phyloP scores from a whole-genome alignment of 1,140 invertebrate genomes.

The Hylyphantes graminicola region DNA sequence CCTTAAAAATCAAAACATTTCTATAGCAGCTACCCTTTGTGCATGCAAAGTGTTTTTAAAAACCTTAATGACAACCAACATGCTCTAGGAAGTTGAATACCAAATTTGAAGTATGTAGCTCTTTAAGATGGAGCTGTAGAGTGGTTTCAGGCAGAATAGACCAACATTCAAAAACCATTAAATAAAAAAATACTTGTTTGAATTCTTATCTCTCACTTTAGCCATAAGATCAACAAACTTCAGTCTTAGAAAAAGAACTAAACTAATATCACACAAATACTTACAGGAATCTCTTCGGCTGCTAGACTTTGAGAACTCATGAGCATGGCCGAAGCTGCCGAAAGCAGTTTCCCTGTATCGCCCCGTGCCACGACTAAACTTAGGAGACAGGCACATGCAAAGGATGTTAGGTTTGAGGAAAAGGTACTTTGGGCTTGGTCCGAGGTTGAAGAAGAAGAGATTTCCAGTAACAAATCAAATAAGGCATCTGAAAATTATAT shows the following conservation, averaged over 20 bases:
- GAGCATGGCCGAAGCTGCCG: constrained; percentile 85
- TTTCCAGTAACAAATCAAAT: constrained; percentile 81
- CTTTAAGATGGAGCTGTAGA: no score
- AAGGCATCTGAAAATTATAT: constrained; percentile 74
- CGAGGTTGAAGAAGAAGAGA: constrained; percentile 70
- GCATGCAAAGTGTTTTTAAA: no score
- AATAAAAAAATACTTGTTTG: no score
- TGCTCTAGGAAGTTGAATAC: no score
- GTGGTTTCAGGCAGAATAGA: no score
- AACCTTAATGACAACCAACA: no score
- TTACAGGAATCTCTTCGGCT: constrained; percentile 59
- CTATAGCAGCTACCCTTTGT: no score
- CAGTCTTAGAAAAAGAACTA: neutral
- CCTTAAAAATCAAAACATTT: no score
- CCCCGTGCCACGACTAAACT: constrained; percentile 91
- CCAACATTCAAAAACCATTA: no score
- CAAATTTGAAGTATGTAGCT: no score
- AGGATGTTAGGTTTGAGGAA: constrained; percentile 77
- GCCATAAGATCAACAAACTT: neutral
- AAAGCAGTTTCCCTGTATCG: constrained; percentile 90
- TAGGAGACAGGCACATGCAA: constrained; percentile 90
- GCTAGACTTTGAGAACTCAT: constrained; percentile 79
- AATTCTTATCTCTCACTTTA: no score
- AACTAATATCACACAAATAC: neutral
- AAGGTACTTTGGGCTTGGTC: constrained; percentile 62